phyloP scores from a whole-genome alignment of 2,888 invertebrate genomes.

The Lasioglossum leucozonium region DNA sequence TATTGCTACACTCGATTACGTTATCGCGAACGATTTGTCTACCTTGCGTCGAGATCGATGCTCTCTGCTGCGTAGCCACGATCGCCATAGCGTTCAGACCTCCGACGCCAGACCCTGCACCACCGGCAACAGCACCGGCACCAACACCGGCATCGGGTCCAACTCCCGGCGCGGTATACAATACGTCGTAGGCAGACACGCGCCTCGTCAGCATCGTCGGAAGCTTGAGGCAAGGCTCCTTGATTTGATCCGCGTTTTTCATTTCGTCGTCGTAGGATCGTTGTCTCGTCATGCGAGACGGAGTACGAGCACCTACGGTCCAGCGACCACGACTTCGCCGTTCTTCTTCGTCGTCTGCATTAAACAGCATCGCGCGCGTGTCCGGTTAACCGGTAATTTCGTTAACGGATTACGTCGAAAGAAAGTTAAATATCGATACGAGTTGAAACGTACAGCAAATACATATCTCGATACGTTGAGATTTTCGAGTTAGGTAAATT shows the following conservation, averaged over 20 bases:
- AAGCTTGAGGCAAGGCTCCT: constrained; percentile 88
- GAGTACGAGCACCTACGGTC: constrained; percentile 84
- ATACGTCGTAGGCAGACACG: constrained; percentile 93
- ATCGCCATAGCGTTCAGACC: constrained; percentile 82
- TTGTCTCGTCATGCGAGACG: constrained; percentile 89
- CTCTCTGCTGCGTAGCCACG: constrained; percentile 80
- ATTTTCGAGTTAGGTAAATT: background rate
- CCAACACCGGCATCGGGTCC: constrained; percentile 74
- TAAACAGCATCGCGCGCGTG: background rate
- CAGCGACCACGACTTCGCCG: constrained; percentile 79
- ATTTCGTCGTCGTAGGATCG: constrained; percentile 94
- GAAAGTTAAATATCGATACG: background rate
- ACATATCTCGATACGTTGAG: background rate
- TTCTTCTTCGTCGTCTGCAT: constrained; percentile 84
- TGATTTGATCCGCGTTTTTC: constrained; percentile 82
- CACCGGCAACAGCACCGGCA: constrained; percentile 63
- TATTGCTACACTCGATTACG: background rate
- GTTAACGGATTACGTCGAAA: background rate
- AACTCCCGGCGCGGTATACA: constrained; percentile 88
- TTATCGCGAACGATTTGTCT: background rate
- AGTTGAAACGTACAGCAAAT: background rate
- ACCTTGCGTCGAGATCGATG: constrained; percentile 81
- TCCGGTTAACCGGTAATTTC: constrained; percentile 26
- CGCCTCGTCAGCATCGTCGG: constrained; percentile 92
- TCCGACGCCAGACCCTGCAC: constrained; percentile 77